Percentiles rank a stretch among this genome's conserved stretches.
These are phyloP conservation scores for Synergus japonicus DNA, from an alignment of 2,888 invertebrate species.

Conservation along the genomic window DNA sequence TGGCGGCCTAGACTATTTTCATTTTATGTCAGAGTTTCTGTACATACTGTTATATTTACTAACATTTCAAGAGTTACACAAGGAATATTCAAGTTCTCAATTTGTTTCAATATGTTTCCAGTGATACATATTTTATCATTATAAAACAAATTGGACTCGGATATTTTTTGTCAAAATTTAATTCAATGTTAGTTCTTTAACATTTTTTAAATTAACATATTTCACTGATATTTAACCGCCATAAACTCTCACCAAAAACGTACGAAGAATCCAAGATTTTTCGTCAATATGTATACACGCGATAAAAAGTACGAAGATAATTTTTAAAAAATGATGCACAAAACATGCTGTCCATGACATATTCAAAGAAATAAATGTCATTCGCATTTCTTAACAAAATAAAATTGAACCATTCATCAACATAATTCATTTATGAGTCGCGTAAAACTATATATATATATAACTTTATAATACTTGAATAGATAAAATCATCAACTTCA, in stretches of 20 bases:
- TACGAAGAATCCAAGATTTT: slow-evolving; percentile 15
- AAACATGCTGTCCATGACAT: not conserved
- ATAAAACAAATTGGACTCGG: not conserved
- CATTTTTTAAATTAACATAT: slow-evolving; percentile 3
- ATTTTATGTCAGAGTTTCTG: not conserved
- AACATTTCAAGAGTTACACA: not conserved
- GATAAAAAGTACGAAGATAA: slow-evolving; percentile 33
- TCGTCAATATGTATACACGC: slow-evolving; percentile 31
- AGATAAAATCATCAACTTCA: slow-evolving; percentile 29
- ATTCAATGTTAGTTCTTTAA: not conserved
- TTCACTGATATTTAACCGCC: not conserved
- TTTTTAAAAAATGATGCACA: slow-evolving; percentile 26
- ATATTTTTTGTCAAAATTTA: not conserved
- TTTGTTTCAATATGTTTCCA: no score
- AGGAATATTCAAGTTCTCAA: slow-evolving; percentile 1
- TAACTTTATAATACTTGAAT: slow-evolving; percentile 20
- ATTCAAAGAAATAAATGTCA: not conserved
- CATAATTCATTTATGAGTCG: slow-evolving; percentile 14
- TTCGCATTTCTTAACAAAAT: slow-evolving; percentile 7
- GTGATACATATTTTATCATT: not conserved
- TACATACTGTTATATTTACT: slow-evolving; percentile 9
- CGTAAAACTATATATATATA: slow-evolving; percentile 10
- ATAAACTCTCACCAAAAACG: slow-evolving; percentile 21
- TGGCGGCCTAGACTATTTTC: slow-evolving; percentile 20
- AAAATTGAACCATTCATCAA: slow-evolving; percentile 4